phyloP scores from a whole-genome alignment of 2,888 invertebrate species.

The Frankliniella fusca region DNA sequence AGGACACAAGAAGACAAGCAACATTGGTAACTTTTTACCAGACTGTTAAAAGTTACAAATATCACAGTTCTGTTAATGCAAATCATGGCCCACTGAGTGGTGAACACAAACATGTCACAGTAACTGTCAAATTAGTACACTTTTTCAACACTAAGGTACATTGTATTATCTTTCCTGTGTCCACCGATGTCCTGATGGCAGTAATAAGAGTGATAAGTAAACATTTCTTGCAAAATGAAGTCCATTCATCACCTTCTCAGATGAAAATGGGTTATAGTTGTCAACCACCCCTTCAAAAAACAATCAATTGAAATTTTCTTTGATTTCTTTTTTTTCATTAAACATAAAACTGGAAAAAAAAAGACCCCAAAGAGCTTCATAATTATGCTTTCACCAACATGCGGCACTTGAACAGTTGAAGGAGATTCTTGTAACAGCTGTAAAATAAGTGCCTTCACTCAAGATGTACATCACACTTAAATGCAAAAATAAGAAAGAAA shows the following conservation, averaged over 20 bases:
- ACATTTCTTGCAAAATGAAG: not conserved
- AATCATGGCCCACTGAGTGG: not conserved
- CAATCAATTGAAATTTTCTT: not conserved
- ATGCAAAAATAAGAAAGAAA: slow-evolving; percentile 27
- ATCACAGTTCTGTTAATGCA: not conserved
- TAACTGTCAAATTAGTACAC: not conserved
- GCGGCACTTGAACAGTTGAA: not conserved
- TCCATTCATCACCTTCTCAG: not conserved
- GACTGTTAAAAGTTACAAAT: slow-evolving; percentile 2
- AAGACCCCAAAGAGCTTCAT: not conserved
- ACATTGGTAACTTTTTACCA: slow-evolving; percentile 14
- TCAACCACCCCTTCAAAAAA: not conserved
- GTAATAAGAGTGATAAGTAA: not conserved
- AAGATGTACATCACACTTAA: slow-evolving; percentile 9
- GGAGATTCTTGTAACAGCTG: slow-evolving; percentile 13
- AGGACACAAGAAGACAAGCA: not conserved
- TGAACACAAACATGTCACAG: not conserved
- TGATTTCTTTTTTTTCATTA: slow-evolving; percentile 9
- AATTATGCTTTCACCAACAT: not conserved
- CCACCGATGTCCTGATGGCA: not conserved
- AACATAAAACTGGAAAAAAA: not conserved
- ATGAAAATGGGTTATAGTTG: not conserved
- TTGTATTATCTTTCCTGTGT: not conserved
- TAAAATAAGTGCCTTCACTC: not conserved
- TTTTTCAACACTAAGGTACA: not conserved